Evolutionary conservation across 2,797 vertebrate genomes (phyloP).

Genomic region (Karalla daura): DNA sequence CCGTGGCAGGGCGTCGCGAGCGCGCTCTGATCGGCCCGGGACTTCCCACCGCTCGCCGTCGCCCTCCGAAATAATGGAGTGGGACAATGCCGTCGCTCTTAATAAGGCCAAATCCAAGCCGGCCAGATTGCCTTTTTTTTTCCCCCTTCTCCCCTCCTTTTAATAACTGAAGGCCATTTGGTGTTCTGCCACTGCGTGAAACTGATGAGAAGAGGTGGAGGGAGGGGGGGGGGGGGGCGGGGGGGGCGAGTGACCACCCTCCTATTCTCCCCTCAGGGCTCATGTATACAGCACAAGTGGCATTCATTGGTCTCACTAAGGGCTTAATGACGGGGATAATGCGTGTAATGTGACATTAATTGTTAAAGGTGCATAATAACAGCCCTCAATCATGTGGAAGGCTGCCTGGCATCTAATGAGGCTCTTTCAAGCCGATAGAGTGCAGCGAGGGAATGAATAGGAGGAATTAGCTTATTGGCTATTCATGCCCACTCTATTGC

Average conservation of each 20-base stretch:
- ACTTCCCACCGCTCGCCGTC: background rate
- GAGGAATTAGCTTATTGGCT: constrained; percentile 87
- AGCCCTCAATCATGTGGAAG: constrained; percentile 86
- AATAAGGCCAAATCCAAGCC: constrained; percentile 29
- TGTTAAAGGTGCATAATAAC: constrained; percentile 87
- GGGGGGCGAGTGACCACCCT: constrained; percentile 70
- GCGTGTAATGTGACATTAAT: constrained; percentile 89
- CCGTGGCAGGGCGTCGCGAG: too few relatives aligned
- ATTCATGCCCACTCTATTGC: constrained; percentile 88
- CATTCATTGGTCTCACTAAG: constrained; percentile 83
- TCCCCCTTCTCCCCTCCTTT: too few relatives aligned
- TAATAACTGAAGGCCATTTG: constrained; percentile 61
- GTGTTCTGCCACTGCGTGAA: constrained; percentile 64
- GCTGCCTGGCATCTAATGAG: constrained; percentile 85
- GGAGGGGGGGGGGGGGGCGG: too few relatives aligned
- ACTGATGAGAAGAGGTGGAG: constrained; percentile 70
- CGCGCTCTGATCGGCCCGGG: too few relatives aligned
- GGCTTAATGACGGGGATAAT: constrained; percentile 86
- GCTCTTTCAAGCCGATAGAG: constrained; percentile 83
- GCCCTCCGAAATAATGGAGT: constrained; percentile 3
- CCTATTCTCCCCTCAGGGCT: constrained; percentile 65
- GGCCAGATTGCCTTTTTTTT: constrained; percentile 55
- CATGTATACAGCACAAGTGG: constrained; percentile 86
- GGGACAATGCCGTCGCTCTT: constrained; percentile 12
- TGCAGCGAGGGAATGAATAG: constrained; percentile 83